These are phyloP conservation scores for Pitangus sulphuratus DNA, from an alignment of 2,797 vertebrate genomes.

Conservation along the genomic window DNA sequence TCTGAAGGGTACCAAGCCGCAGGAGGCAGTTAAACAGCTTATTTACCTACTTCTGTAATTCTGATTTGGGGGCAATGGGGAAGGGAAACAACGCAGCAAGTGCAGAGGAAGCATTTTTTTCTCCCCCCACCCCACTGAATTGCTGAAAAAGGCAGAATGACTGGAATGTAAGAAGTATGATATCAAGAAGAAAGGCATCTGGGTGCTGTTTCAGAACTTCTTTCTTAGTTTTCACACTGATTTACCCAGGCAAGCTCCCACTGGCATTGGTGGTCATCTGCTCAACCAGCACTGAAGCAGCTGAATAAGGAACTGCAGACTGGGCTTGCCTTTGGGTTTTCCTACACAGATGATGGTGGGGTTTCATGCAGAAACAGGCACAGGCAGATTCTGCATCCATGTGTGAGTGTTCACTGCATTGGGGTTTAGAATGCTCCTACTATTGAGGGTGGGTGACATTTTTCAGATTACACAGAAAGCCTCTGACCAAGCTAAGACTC, in stretches of 20 bases:
- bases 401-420: neutral
- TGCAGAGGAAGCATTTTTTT: neutral
- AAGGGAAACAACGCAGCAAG: neutral
- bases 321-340: neutral
- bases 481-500: neutral
- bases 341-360: neutral
- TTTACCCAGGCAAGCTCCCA: neutral
- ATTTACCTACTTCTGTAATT: slow-evolving; percentile 47
- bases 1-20: neutral
- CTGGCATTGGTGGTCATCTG: neutral
- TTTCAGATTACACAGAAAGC: neutral
- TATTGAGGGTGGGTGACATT: neutral
- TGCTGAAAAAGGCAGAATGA: neutral
- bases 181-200: neutral
- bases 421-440: neutral
- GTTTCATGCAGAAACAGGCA: neutral
- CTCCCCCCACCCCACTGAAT: fast-evolving
- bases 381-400: neutral
- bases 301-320: neutral
- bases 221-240: neutral
- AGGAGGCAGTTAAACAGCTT: slow-evolving; percentile 8
- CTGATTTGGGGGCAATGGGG: neutral
- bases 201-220: neutral
- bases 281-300: neutral
- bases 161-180: neutral